Evolutionary conservation across 2,888 invertebrate genomes (phyloP).

Genomic region (Lasioglossum pauxillum): DNA sequence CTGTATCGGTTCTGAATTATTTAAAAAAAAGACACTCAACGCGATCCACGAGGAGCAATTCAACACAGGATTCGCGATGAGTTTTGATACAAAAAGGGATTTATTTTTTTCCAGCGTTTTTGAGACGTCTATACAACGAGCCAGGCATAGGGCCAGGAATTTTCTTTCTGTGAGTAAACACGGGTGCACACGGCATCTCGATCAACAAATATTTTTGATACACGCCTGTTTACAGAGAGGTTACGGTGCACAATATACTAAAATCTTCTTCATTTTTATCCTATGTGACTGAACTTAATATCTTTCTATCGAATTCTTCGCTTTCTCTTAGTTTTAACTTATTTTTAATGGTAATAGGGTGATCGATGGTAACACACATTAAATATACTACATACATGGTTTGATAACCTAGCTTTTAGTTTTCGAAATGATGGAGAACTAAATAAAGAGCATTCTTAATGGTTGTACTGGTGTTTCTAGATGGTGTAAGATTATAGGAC

Average conservation of each 20-base stretch:
- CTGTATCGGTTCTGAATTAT: background rate
- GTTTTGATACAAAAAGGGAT: constrained; percentile 45
- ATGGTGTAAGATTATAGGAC: background rate
- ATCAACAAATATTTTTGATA: constrained; percentile 32
- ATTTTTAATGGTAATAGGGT: background rate
- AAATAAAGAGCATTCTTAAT: background rate
- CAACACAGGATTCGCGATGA: background rate
- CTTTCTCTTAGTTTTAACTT: constrained; percentile 14
- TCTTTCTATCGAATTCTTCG: constrained; percentile 19
- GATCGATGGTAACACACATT: background rate
- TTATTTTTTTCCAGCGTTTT: constrained; percentile 78
- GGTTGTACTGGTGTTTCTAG: background rate
- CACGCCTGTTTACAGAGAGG: constrained; percentile 36
- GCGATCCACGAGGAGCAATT: background rate
- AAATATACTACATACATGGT: background rate
- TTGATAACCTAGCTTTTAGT: constrained; percentile 1
- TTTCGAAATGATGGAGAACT: background rate
- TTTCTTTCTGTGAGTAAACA: constrained; percentile 82
- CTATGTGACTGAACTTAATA: constrained; percentile 37
- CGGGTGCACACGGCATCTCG: constrained; percentile 9
- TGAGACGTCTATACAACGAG: constrained; percentile 75
- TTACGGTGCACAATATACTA: constrained; percentile 66
- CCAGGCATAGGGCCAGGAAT: constrained; percentile 75
- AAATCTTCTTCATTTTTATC: constrained; percentile 12
- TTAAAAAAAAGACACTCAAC: constrained; percentile 6